These are phyloP conservation scores for Phyllotreta striolata DNA, from an alignment of 2,888 invertebrate species.

Conservation along the genomic window DNA sequence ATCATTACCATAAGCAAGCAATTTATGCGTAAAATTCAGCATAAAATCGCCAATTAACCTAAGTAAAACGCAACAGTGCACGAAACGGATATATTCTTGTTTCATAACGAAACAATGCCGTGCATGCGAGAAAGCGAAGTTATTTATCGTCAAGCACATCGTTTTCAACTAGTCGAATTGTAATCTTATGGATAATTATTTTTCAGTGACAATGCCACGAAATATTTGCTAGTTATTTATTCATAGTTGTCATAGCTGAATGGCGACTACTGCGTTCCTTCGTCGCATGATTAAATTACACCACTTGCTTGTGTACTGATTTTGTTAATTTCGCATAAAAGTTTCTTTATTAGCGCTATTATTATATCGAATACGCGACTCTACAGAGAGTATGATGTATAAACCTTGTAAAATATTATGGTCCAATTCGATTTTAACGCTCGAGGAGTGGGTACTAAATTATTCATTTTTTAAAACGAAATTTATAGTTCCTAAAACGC, in stretches of 20 bases:
- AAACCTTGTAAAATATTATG: no score
- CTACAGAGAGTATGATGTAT: no score
- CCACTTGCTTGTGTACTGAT: no score
- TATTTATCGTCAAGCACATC: slow-evolving; percentile 7
- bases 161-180: slow-evolving; percentile 1
- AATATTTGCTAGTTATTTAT: slow-evolving; percentile 4
- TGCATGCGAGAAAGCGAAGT: slow-evolving; percentile 9
- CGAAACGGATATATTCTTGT: slow-evolving; percentile 15
- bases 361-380: no score
- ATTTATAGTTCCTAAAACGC: slow-evolving; percentile 9
- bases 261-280: background rate
- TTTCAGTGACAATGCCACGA: slow-evolving; percentile 4
- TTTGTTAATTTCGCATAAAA: no score
- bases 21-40: slow-evolving; percentile 24
- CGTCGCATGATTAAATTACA: no score
- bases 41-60: slow-evolving; percentile 15
- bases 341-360: no score
- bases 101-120: slow-evolving; percentile 18
- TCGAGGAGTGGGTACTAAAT: no score
- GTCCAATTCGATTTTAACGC: no score
- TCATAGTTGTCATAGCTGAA: background rate
- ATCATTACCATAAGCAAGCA: slow-evolving; percentile 7
- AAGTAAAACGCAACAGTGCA: slow-evolving; percentile 19
- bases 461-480: no score
- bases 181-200: slow-evolving; percentile 6